phyloP scores from a whole-genome alignment of 2,797 vertebrate genomes.

The Merluccius polli region DNA sequence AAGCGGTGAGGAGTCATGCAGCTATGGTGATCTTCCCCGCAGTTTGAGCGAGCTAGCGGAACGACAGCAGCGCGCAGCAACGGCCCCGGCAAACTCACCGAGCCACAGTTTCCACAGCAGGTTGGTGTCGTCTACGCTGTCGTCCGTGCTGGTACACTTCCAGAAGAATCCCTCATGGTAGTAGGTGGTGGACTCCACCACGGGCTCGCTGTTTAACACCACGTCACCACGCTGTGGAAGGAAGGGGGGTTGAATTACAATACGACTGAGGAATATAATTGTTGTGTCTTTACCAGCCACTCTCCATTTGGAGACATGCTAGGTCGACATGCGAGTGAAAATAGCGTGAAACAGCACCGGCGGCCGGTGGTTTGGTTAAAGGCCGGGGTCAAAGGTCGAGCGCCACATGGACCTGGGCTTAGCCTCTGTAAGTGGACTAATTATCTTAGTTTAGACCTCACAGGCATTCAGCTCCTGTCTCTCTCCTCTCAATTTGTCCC shows the following conservation, averaged over 20 bases:
- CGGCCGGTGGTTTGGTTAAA: neutral
- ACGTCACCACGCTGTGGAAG: conserved; percentile 54
- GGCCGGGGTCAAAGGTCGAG: neutral
- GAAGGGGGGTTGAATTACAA: conserved; percentile 12
- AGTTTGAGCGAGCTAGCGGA: too few relatives aligned
- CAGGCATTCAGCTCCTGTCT: neutral
- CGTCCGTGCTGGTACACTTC: conserved; percentile 81
- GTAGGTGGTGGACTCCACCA: conserved; percentile 55
- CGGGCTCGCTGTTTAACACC: conserved; percentile 21
- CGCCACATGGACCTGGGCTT: neutral
- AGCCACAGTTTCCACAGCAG: conserved; percentile 85
- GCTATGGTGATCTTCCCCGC: too few relatives aligned
- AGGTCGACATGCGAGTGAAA: neutral
- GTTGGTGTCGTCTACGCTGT: conserved; percentile 58
- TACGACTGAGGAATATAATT: neutral
- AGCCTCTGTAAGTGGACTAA: neutral
- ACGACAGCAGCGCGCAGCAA: too few relatives aligned
- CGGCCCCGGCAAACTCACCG: conserved; percentile 75
- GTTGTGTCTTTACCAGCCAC: neutral
- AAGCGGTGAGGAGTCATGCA: too few relatives aligned
- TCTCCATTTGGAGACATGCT: neutral
- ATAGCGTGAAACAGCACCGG: neutral
- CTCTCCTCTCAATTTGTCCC: neutral
- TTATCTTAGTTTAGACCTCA: neutral
- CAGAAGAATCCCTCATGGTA: conserved; percentile 97